Evolutionary conservation across 2,888 invertebrate genomes (phyloP), one percentile per base, ranked within the genome.

Genomic region (Adelphocoris suturalis): DNA sequence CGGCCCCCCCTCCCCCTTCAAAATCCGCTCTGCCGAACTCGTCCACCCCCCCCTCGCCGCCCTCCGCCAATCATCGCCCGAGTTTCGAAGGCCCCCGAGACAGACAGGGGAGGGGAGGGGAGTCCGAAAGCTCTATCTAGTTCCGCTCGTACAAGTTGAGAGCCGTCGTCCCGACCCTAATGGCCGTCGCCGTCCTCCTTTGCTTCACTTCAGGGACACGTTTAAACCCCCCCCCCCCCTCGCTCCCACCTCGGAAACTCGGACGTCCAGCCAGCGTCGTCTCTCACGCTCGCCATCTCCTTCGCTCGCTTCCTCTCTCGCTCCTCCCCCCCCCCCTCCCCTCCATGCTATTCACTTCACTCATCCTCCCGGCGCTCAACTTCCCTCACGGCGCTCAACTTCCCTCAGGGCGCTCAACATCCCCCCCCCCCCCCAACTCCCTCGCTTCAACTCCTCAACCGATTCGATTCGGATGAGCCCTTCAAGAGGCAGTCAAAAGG

Each of bases 131-230:
- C 68, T 68, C 68, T 68, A 52, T 52, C 68, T 23, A 23, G 23
- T 68, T 68, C 13, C 68, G 23, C 23, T 68, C 23, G 68, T 23
- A 68, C 68, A 68, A 68, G 68, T 68, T 68, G 68, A 68, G 68
- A 2, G n/a, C 19, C 19, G 61, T 61, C 61, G n/a, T 68, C 68
- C 68, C 68, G 23, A 68, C 23, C 23, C 68, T 68, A 68, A 68
- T 68, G 68, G 23, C 27, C 68, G 68, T 5, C 68, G n/a, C n/a
- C n/a, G n/a, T n/a, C n/a, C 61, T n/a, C 19, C 61, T 61, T 61
- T 61, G 61, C 61, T 61, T 61, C 61, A 61, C 61, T 61, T 68
- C 68, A 0, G 23, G 11, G 23, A 23, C 68, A 68, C 68, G 68
- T 68, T 68, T 68, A n/a, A 23, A 19, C 68, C 68, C 68, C 23